These are phyloP conservation scores for Galendromus occidentalis DNA, from an alignment of 1,140 invertebrate species.

Conservation along the genomic window DNA sequence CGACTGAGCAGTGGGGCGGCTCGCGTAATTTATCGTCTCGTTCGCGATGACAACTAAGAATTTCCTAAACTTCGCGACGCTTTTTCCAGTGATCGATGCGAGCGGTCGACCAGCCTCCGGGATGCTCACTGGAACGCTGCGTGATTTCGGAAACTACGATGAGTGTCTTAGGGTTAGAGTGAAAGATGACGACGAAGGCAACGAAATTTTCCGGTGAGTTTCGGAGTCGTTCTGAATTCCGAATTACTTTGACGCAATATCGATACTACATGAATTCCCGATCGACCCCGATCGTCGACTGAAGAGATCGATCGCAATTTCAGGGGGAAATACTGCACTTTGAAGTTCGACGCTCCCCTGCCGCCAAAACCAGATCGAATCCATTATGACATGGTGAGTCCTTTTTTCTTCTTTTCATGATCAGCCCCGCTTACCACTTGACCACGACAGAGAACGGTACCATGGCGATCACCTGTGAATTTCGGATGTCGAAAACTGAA, in stretches of 20 bases:
- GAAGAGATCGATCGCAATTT: slow-evolving; percentile 13
- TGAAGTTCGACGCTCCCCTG: slow-evolving; percentile 18
- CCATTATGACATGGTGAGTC: not conserved
- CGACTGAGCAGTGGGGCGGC: too few species aligned
- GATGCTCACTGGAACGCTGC: slow-evolving; percentile 23
- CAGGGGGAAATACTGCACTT: slow-evolving; percentile 18
- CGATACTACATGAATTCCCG: too few species aligned
- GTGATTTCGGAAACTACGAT: slow-evolving; percentile 25
- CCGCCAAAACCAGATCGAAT: slow-evolving; percentile 15
- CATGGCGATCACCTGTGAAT: too few species aligned
- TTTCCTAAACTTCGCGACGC: too few species aligned
- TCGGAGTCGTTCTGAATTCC: too few species aligned
- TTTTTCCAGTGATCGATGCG: slow-evolving; percentile 24
- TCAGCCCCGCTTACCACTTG: too few species aligned
- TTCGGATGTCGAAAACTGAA: too few species aligned
- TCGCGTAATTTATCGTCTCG: too few species aligned
- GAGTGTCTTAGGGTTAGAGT: slow-evolving; percentile 22
- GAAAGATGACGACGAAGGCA: slow-evolving; percentile 12
- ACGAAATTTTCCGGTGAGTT: not conserved
- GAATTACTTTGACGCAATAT: too few species aligned
- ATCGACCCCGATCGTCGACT: too few species aligned
- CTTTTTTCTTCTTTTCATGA: not conserved
- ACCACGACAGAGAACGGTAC: too few species aligned
- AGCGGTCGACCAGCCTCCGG: slow-evolving; percentile 24
- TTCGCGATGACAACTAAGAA: too few species aligned